Percentiles rank a stretch among this genome's conserved stretches.
These are phyloP conservation scores for Neuroterus valhalla DNA, from an alignment of 1,140 invertebrate species.

Conservation along the genomic window DNA sequence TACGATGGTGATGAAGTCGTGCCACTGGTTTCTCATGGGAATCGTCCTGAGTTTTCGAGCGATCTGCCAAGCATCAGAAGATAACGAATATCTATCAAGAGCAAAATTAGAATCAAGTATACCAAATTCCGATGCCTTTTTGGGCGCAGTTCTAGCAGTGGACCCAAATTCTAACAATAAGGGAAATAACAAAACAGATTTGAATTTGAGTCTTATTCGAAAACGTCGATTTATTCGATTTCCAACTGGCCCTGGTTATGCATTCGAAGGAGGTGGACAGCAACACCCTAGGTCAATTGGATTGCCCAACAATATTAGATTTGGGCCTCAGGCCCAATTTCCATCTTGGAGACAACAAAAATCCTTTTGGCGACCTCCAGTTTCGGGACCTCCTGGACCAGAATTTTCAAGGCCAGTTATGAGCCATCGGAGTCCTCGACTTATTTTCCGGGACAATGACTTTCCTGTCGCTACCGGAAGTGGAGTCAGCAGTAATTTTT, in stretches of 20 bases:
- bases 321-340: slow-evolving; percentile 45
- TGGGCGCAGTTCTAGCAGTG: slow-evolving; percentile 20
- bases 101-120: slow-evolving; percentile 23
- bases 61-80: slow-evolving; percentile 46
- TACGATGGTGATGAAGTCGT: slow-evolving; percentile 64
- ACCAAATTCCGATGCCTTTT: neutral
- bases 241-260: slow-evolving; percentile 52
- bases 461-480: slow-evolving; percentile 61
- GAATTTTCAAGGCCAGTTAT: slow-evolving; percentile 70
- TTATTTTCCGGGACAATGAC: slow-evolving; percentile 75
- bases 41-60: slow-evolving; percentile 57
- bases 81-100: neutral
- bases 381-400: slow-evolving; percentile 36
- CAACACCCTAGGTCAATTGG: slow-evolving; percentile 56
- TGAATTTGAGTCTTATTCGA: slow-evolving; percentile 40
- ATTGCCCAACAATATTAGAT: slow-evolving; percentile 48
- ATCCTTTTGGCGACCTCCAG: slow-evolving; percentile 64
- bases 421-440: slow-evolving; percentile 73
- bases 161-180: neutral
- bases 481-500: slow-evolving; percentile 62
- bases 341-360: slow-evolving; percentile 68
- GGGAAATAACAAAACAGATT: slow-evolving; percentile 31
- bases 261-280: slow-evolving; percentile 53
- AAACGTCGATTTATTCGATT: slow-evolving; percentile 62
- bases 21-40: slow-evolving; percentile 64